Evolutionary conservation across 2,888 invertebrate genomes (phyloP), one percentile per base, ranked within the genome.

Genomic region (Scaptomyza reducta): DNA sequence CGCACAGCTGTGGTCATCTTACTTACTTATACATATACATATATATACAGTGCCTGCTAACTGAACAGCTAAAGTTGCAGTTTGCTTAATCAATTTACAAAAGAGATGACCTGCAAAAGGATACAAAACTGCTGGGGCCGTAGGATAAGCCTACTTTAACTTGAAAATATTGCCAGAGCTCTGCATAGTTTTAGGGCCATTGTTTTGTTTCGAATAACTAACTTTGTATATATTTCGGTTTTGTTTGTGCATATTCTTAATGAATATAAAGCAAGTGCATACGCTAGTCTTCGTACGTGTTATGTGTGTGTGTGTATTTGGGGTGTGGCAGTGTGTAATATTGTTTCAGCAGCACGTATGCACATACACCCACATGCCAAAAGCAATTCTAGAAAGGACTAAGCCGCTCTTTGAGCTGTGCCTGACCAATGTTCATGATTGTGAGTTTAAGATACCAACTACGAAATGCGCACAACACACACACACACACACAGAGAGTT

Each of bases 101-200:
- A 79, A 45, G 79, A 6, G 9, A 51, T 49, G 46, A 47, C 44
- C 51, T 11, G 35, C 9, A 59, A 49, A 42, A 55, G 51, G 50
- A 56, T 60, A 53, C 57, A 59, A 46, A 58, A 42, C 29, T 27
- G 47, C 59, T 67, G 55, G 54, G 46, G 46, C 31, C 33, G 31
- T 16, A 60, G 85, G 85, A 82, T 85, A 87, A 85, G 81, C 87
- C 84, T 73, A 73, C 84, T 85, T 87, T 85, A 87, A 85, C 84
- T 85, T 84, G 84, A 85, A 85, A 85, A 85, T 87, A 87, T 85
- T 84, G 79, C 80, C 42, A 53, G 72, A 62, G 62, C 62, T 73
- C 77, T 51, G 46, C 49, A 70, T 59, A 56, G 77, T 68, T 65
- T 13, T 25, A 74, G 50, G 62, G 29, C 58, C 67, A 75, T 69